Evolutionary conservation across 1,140 invertebrate species (phyloP).

Genomic region (Drosophila quadrilineata): DNA sequence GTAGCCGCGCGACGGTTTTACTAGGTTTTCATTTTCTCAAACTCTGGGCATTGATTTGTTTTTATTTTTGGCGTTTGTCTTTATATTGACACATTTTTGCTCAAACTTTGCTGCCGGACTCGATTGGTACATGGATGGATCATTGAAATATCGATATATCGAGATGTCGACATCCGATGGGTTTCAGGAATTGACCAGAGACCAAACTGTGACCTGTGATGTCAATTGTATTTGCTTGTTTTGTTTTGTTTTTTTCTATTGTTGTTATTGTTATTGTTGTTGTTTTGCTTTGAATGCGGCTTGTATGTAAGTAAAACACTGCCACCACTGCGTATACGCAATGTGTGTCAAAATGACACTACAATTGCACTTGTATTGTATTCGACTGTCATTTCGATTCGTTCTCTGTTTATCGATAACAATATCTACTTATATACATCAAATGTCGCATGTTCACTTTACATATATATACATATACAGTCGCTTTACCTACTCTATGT

Average conservation of each 20-base stretch:
- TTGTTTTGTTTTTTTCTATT: not conserved
- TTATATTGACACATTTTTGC: constrained; percentile 81
- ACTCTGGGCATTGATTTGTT: constrained; percentile 7
- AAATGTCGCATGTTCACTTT: too few relatives aligned
- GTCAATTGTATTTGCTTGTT: not conserved
- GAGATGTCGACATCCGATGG: too few relatives aligned
- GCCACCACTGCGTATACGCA: constrained; percentile 81
- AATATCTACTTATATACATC: constrained; percentile 6
- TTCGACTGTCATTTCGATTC: constrained; percentile 52
- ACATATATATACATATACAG: constrained; percentile 52
- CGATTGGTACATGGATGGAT: constrained; percentile 59
- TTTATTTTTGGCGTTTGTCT: constrained; percentile 64
- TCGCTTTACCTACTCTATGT: constrained; percentile 22
- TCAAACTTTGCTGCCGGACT: constrained; percentile 81
- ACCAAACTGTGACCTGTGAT: constrained; percentile 50
- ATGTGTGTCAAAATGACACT: constrained; percentile 47
- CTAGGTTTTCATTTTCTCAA: constrained; percentile 64
- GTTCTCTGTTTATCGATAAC: constrained; percentile 4
- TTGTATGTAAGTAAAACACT: constrained; percentile 81
- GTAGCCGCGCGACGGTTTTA: constrained; percentile 57
- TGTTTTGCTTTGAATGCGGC: constrained; percentile 42
- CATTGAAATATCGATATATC: constrained; percentile 24
- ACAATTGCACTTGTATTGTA: constrained; percentile 61
- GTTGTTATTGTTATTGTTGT: not conserved
- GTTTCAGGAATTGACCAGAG: constrained; percentile 38